Percentiles rank a stretch among this genome's conserved stretches.
Conservation (phyloP, 2,888 invertebrate species). For the Drosophila paranaensis region DNA sequence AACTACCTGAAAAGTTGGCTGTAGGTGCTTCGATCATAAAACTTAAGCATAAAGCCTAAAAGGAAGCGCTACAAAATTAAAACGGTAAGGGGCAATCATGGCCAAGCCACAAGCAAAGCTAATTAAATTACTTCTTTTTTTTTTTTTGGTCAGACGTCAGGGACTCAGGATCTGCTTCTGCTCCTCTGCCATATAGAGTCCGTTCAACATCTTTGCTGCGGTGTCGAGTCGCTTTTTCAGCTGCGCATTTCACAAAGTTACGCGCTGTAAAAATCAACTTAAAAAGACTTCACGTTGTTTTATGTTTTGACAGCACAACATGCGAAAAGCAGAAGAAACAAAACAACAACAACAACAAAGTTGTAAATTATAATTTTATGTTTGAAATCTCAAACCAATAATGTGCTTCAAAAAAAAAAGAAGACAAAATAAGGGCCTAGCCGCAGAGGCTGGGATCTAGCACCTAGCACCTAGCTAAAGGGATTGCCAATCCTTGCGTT, state of each 20-base stretch:
- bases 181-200: background rate
- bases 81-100: slow-evolving; percentile 40
- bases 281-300: slow-evolving; percentile 75
- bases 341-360: slow-evolving; percentile 64
- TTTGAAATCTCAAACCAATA: slow-evolving; percentile 68
- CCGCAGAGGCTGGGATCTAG: slow-evolving; percentile 16
- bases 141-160: slow-evolving; percentile 16
- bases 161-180: slow-evolving; percentile 37
- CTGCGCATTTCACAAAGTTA: slow-evolving; percentile 55
- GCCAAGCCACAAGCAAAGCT: slow-evolving; percentile 60
- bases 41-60: slow-evolving; percentile 37
- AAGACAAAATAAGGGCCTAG: slow-evolving; percentile 15
- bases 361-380: slow-evolving; percentile 82
- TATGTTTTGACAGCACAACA: slow-evolving; percentile 61
- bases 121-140: slow-evolving; percentile 63
- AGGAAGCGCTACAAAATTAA: slow-evolving; percentile 54
- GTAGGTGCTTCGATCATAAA: slow-evolving; percentile 20
- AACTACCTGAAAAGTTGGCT: slow-evolving; percentile 21
- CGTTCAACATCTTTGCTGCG: no score
- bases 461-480: slow-evolving; percentile 29
- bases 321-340: slow-evolving; percentile 1
- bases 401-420: slow-evolving; percentile 15
- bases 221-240: slow-evolving; percentile 10
- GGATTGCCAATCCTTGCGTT: slow-evolving; percentile 16
- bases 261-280: slow-evolving; percentile 76